These are phyloP conservation scores for Perithous albicinctus DNA, from an alignment of 2,888 invertebrate genomes.

Conservation along the genomic window DNA sequence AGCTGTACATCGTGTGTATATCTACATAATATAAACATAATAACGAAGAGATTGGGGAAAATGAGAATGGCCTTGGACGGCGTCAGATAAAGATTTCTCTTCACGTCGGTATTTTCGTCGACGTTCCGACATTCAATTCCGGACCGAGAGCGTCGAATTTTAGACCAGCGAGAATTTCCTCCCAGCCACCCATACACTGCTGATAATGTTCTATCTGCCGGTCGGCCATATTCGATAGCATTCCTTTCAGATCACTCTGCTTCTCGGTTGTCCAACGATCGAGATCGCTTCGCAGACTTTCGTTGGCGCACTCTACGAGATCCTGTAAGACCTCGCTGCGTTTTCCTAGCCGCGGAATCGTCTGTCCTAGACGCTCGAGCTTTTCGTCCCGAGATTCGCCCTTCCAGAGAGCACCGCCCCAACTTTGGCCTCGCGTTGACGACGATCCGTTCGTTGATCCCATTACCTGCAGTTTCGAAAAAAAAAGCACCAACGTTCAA, in stretches of 20 bases:
- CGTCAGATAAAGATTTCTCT: neutral
- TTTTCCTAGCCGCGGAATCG: conserved; percentile 86
- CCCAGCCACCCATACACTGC: conserved; percentile 87
- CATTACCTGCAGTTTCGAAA: conserved; percentile 70
- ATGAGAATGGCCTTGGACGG: conserved; percentile 13
- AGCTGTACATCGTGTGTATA: conserved; percentile 41
- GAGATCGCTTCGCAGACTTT: conserved; percentile 89
- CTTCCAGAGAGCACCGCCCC: conserved; percentile 87
- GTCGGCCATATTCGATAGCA: conserved; percentile 88
- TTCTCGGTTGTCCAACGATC: conserved; percentile 89
- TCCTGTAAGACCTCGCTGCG: conserved; percentile 87
- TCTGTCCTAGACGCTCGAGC: conserved; percentile 83
- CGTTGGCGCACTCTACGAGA: conserved; percentile 89
- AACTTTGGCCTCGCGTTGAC: conserved; percentile 78
- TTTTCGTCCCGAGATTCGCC: conserved; percentile 87
- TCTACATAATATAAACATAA: conserved; percentile 33
- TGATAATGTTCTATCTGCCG: conserved; percentile 89
- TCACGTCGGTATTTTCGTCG: conserved; percentile 68
- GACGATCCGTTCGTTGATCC: conserved; percentile 72
- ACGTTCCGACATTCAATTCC: conserved; percentile 71
- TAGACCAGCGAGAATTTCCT: conserved; percentile 84
- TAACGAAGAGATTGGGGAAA: conserved; percentile 49
- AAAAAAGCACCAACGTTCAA: conserved; percentile 15
- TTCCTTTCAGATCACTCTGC: conserved; percentile 87
- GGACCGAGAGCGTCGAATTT: conserved; percentile 78